Conservation (phyloP, 2,797 vertebrate genomes). For the Morelia viridis region DNA sequence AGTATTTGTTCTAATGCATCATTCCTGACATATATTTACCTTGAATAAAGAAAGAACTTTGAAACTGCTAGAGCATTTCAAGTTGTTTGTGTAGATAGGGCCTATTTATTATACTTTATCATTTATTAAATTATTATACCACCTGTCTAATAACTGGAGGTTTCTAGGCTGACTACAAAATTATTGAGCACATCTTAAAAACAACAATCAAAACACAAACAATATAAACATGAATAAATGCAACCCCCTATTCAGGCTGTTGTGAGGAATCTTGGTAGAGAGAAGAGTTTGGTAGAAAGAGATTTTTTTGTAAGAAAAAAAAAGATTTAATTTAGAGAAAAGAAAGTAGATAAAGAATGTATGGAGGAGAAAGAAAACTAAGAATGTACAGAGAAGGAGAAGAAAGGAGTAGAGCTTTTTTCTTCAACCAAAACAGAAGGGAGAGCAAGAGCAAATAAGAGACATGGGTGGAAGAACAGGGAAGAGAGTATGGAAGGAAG, state of each 20-base stretch:
- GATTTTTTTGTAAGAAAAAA: neutral
- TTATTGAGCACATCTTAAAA: neutral
- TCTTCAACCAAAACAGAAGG: neutral
- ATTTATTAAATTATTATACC: neutral
- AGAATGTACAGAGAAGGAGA: neutral
- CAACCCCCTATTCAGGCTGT: neutral
- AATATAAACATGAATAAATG: neutral
- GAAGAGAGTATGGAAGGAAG: neutral
- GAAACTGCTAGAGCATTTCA: neutral
- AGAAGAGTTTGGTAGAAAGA: neutral
- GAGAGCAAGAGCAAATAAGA: neutral
- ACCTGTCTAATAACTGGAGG: neutral
- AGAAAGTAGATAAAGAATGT: neutral
- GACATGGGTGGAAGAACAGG: neutral
- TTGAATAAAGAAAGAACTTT: constrained; percentile 33
- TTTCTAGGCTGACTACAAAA: neutral
- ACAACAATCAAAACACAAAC: neutral
- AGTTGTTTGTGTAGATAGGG: neutral
- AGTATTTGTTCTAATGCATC: constrained; percentile 60
- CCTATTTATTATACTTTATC: neutral
- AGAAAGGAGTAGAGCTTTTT: neutral
- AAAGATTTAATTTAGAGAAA: neutral
- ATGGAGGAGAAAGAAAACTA: neutral
- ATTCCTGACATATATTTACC: constrained; percentile 62
- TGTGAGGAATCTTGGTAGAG: neutral